Base-by-base conservation (phyloP, 2,797 vertebrate genomes). In the Liasis olivaceus region DNA sequence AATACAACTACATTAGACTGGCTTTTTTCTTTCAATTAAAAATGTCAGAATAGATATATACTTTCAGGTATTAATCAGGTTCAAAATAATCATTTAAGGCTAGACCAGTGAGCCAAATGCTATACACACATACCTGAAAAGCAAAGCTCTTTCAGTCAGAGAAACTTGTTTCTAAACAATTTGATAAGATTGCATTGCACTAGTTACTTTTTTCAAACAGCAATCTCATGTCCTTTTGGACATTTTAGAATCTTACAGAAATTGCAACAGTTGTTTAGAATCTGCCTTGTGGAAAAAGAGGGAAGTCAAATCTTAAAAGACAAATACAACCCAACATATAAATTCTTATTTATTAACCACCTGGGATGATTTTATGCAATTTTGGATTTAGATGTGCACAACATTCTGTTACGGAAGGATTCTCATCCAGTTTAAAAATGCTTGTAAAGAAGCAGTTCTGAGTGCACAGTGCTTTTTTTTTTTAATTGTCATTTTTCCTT, bases 401-500 rank as follows among this genome's bases (percentile, higher is more conserved):
- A 64, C 62, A 36, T 24, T 63, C 17, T 86, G 81, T 13, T 54
- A 5, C 2, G 28, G 28, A 87, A 90, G 36, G 7, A 81, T 42
- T 84, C 24, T 31, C 8, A 56, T 87, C 26, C 22, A 28, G 86
- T 87, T 92, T 63, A 56, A 77, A 9, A 11, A 86, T 12, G 24
- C 13, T 51, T 60, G 15, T 51, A 77, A 26, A 26, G 26, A 31
- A 86, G 88, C 81, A 77, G 13, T 3, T 90, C 66, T 28, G n/a
- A 11, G 69, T 42, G 15, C n/a, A 15, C 28, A 66, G 24, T 85
- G 36, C 77, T 85, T 20, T 90, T 59, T 93, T 93, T 20, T 56
- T 87, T 87, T 93, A 13, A 36, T 42, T 86, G 13, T 88, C 72
- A 88, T 63, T 90, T 87, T 92, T 92, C 42, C 28, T 89, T 93